A percentile compares a stretch with the other conserved stretches of the same genome.
phyloP scores from a whole-genome alignment of 2,888 invertebrate species.

The Hetaerina titia region DNA sequence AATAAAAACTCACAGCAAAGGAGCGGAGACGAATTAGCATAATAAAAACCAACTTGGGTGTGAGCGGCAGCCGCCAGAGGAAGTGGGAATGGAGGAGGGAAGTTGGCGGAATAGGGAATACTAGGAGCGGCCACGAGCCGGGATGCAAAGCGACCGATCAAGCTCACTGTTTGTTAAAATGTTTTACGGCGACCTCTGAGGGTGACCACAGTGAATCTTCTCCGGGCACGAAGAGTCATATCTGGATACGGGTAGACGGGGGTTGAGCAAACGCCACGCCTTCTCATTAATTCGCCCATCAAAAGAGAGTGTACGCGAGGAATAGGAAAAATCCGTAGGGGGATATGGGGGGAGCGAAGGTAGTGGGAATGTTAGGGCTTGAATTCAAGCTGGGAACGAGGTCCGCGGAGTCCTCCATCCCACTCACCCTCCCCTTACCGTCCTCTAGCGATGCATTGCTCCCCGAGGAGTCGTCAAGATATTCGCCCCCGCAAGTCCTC shows the following conservation, averaged over 20 bases:
- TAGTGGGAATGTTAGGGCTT: not conserved
- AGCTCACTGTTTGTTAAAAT: not conserved
- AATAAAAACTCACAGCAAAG: not conserved
- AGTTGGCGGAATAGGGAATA: not conserved
- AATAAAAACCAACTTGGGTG: not conserved
- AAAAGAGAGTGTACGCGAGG: not conserved
- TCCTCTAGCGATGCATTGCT: not conserved
- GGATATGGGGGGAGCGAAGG: not conserved
- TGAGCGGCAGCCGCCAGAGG: not conserved
- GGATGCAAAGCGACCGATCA: not conserved
- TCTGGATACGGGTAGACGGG: not conserved
- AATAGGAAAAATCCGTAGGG: not conserved
- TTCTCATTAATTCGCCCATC: slow-evolving; percentile 15
- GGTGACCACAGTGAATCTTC: not conserved
- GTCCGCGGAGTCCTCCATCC: not conserved
- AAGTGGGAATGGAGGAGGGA: not conserved
- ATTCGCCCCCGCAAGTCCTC: not conserved
- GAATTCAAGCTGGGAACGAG: not conserved
- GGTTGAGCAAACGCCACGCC: not conserved
- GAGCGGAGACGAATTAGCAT: not conserved
- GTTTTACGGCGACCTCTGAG: slow-evolving; percentile 24
- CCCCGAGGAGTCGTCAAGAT: slow-evolving; percentile 8
- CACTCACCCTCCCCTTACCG: too few species aligned
- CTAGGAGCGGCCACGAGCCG: not conserved
- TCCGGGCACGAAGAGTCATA: not conserved